Percentiles rank a stretch among this genome's conserved stretches.
These are phyloP conservation scores for Sepiola atlantica DNA, from an alignment of 2,888 invertebrate genomes.

Conservation along the genomic window DNA sequence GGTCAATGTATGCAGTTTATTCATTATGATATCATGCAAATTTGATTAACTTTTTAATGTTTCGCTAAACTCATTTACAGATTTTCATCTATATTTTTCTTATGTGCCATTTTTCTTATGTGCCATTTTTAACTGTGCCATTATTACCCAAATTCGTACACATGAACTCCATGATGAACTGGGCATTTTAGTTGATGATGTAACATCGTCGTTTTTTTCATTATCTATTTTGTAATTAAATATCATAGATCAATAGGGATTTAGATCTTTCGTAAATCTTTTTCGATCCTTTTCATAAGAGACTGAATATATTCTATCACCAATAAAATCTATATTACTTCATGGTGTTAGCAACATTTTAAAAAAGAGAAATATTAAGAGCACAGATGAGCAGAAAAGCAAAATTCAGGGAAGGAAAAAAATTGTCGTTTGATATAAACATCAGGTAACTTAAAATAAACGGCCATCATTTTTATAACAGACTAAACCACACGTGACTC, in stretches of 20 bases:
- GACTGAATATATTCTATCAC: background rate
- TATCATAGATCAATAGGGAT: slow-evolving; percentile 2
- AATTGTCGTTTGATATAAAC: too few relatives aligned
- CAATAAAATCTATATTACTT: background rate
- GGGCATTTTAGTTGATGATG: background rate
- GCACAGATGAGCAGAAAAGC: background rate
- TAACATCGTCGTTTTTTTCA: background rate
- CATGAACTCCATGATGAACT: background rate
- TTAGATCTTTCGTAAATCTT: slow-evolving; percentile 8
- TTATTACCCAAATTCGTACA: background rate
- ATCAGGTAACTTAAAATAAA: background rate
- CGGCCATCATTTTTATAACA: background rate
- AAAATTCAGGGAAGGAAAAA: background rate
- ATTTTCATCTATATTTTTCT: too few relatives aligned
- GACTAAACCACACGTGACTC: too few relatives aligned
- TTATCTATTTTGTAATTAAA: background rate
- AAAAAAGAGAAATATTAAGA: background rate
- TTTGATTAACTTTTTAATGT: too few relatives aligned
- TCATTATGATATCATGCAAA: too few relatives aligned
- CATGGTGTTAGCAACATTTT: background rate
- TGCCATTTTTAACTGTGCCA: too few relatives aligned
- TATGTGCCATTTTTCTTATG: too few relatives aligned
- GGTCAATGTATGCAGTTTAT: too few relatives aligned
- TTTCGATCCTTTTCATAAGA: background rate
- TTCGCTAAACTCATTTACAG: too few relatives aligned